A percentile compares a stretch with the other conserved stretches of the same genome.
Conservation (phyloP, 2,113 vertebrate genomes). For the Psittacus erithacus region DNA sequence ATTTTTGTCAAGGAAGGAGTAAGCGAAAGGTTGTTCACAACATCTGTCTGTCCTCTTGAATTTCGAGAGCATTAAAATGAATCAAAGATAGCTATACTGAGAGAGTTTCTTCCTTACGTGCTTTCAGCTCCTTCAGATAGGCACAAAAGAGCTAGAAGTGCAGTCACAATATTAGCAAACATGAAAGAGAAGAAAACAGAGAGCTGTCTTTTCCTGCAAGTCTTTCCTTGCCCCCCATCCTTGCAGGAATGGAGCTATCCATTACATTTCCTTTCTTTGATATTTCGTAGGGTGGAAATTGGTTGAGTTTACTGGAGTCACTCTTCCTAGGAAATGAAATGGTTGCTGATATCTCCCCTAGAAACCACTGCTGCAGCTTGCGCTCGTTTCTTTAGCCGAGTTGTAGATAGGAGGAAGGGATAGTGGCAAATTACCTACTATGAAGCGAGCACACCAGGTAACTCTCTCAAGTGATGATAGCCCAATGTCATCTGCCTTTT, state of each 20-base stretch:
- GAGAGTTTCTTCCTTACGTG: not conserved
- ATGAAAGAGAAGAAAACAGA: not conserved
- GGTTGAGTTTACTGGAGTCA: not conserved
- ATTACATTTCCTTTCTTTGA: not conserved
- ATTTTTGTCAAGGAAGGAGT: not conserved
- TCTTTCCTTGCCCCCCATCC: not conserved
- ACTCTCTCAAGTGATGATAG: not conserved
- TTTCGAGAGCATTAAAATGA: not conserved
- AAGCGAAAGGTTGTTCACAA: not conserved
- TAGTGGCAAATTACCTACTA: not conserved
- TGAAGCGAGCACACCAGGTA: rapidly evolving
- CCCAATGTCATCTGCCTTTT: not conserved
- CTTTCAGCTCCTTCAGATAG: not conserved
- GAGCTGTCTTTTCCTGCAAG: not conserved
- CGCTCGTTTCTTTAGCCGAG: not conserved
- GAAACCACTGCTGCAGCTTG: not conserved
- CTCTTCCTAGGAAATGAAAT: not conserved
- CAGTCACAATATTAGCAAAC: not conserved
- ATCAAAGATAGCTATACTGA: not conserved
- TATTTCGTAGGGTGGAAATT: not conserved
- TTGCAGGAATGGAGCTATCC: not conserved
- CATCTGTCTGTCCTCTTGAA: not conserved
- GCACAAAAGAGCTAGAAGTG: not conserved
- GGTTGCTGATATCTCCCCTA: not conserved
- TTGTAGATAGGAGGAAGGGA: not conserved